These are phyloP conservation scores for Philopotamus ludificatus DNA, from an alignment of 1,140 invertebrate genomes.

Conservation along the genomic window DNA sequence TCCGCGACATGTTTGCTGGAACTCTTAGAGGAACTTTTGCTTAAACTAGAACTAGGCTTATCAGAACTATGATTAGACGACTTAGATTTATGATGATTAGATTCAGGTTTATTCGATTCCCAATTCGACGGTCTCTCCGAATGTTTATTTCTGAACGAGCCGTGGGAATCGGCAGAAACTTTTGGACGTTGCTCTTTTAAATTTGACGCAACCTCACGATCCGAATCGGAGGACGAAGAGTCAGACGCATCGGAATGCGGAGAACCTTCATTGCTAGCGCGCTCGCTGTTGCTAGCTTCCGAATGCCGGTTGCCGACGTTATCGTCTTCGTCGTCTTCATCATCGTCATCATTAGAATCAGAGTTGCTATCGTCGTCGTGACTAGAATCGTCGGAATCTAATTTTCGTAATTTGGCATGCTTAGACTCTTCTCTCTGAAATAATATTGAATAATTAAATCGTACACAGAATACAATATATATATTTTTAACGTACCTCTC, in stretches of 20 bases:
- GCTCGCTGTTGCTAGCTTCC: not conserved
- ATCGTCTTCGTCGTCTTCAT: not conserved
- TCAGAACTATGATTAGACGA: constrained; percentile 3
- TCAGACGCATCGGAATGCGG: not conserved
- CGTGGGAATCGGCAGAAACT: not conserved
- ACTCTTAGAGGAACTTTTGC: constrained; percentile 29
- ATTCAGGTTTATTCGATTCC: constrained; percentile 13
- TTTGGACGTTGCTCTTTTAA: constrained; percentile 5
- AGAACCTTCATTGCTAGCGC: not conserved
- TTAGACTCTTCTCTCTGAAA: no score
- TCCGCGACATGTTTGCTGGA: not conserved
- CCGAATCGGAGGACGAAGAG: not conserved
- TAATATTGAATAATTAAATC: not conserved
- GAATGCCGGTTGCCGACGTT: constrained; percentile 5
- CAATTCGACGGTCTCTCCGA: constrained; percentile 1
- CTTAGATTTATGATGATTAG: constrained; percentile 15
- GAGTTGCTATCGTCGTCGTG: constrained; percentile 8
- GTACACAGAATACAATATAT: no score
- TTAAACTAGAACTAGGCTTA: constrained; percentile 14
- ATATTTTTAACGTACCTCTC: constrained; percentile 21
- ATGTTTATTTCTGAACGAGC: constrained; percentile 7
- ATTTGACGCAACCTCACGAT: no score
- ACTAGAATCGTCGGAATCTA: not conserved
- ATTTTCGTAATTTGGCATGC: not conserved
- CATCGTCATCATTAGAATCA: constrained; percentile 8